Evolutionary conservation across 2,113 vertebrate species (phyloP), one percentile per base, ranked within the genome.

Genomic region (Taxidea taxus): DNA sequence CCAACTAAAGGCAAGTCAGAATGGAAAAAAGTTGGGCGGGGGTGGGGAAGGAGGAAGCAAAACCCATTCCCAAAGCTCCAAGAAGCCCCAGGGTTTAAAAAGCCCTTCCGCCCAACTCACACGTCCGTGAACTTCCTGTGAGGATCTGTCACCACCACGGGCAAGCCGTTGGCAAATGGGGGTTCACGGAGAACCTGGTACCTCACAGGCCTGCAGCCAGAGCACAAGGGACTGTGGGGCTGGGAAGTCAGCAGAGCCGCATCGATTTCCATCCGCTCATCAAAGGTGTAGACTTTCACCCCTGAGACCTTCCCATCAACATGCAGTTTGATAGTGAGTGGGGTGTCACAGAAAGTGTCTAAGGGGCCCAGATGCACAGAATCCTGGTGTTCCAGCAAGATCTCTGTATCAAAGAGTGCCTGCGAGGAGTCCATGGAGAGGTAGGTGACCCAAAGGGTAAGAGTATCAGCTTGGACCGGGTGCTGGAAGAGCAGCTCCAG

Each of bases 251-350:
- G 97, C 96, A 99, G 98, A 4, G 98, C 99, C 0, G 99, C 99
- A 47, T 99, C 99, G 1, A 99, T 99, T 98, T 99, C 99, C 99
- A 99, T 99, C 96, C 99, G 99, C 97, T 99, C 99, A 0, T 99
- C 99, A 29, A 99, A 99, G 34, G 99, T 99, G 98, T 99, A 99
- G 93, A 99, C 99, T 82, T 99, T 99, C 39, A 99, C 98, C 60
- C 99, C 99, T 0, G 97, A 81, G n/a, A 99, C 99, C 86, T 98
- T 99, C 62, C 98, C 98, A 7, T 98, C 98, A 29, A 99, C 98
- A 23, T 99, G 98, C 1, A 99, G 98, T 78, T 99, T 99, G 96
- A 99, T 75, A 0, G 99, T 99, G 81, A 99, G 99, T 0, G 99
- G 99, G 29, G 99, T 98, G 37, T 99, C 99, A 29, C 99, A 99